phyloP scores from a whole-genome alignment of 2,888 invertebrate genomes.

The Ditylenchus weischeri region DNA sequence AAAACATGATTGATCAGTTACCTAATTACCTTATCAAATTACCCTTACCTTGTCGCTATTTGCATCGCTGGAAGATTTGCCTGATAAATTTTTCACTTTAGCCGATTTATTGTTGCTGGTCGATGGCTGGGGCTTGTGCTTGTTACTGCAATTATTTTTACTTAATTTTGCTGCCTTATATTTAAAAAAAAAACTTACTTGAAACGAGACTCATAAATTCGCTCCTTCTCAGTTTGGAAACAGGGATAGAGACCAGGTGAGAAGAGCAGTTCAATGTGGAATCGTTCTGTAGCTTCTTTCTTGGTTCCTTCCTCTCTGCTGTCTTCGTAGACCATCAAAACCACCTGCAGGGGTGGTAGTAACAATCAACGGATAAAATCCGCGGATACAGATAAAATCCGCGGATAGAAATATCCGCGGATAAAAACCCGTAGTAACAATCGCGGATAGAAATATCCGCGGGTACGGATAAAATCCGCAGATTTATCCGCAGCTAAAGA shows the following conservation, averaged over 20 bases:
- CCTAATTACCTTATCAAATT: too few species aligned
- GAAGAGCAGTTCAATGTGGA: constrained; percentile 97
- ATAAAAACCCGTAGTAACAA: too few species aligned
- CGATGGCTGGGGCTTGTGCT: constrained; percentile 22
- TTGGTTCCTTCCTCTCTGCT: constrained; percentile 74
- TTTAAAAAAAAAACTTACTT: constrained; percentile 70
- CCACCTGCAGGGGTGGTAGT: constrained; percentile 66
- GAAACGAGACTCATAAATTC: constrained; percentile 71
- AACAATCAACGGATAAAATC: too few species aligned
- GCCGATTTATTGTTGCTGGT: background rate
- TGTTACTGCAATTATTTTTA: constrained; percentile 23
- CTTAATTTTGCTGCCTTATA: background rate
- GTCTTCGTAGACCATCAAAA: constrained; percentile 99
- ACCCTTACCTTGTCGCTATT: constrained; percentile 16
- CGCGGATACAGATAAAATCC: too few species aligned
- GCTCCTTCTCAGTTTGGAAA: constrained; percentile 56
- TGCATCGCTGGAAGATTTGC: constrained; percentile 17
- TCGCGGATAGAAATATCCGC: too few species aligned
- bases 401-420: too few species aligned
- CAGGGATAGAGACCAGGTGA: constrained; percentile 75
- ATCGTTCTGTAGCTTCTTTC: constrained; percentile 64
- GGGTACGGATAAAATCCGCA: too few species aligned
- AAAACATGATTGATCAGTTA: too few species aligned
- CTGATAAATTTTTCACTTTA: constrained; percentile 9
- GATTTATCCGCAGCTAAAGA: too few species aligned